These are phyloP conservation scores for Agrilus planipennis DNA, from an alignment of 1,140 invertebrate genomes.

Conservation along the genomic window DNA sequence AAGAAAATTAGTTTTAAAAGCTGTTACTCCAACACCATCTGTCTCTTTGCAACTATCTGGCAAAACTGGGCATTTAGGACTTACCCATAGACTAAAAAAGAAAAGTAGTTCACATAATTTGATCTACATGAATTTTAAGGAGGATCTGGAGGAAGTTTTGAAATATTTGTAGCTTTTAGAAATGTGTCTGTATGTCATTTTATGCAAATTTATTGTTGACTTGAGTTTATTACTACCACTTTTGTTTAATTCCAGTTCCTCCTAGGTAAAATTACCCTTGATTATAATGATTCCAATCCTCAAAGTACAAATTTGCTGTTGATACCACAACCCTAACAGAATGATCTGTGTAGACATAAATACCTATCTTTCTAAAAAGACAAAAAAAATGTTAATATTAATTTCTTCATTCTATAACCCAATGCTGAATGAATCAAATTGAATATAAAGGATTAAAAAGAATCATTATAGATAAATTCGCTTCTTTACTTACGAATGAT, in stretches of 20 bases:
- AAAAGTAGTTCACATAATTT: too few relatives aligned
- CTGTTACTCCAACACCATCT: slow-evolving; percentile 69
- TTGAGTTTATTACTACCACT: too few relatives aligned
- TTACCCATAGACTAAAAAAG: slow-evolving; percentile 66
- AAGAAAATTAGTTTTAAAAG: slow-evolving; percentile 77
- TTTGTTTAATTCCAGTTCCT: too few relatives aligned
- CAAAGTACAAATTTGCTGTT: slow-evolving; percentile 82
- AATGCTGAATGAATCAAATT: too few relatives aligned
- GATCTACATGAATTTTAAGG: too few relatives aligned
- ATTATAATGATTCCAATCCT: slow-evolving; percentile 89
- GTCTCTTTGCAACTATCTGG: slow-evolving; percentile 37
- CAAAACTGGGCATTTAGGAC: slow-evolving; percentile 59
- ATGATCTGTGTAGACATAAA: slow-evolving; percentile 70
- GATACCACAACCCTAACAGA: slow-evolving; percentile 77
- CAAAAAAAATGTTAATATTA: slow-evolving; percentile 10
- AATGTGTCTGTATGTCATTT: not conserved
- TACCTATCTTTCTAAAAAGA: slow-evolving; percentile 71
- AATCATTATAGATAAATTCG: not conserved
- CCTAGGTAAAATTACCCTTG: slow-evolving; percentile 85
- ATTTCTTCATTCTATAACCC: not conserved
- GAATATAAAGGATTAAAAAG: not conserved
- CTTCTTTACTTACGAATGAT: slow-evolving; percentile 80
- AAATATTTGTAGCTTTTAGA: not conserved
- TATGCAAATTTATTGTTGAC: not conserved
- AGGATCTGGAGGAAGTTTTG: too few relatives aligned